Evolutionary conservation across 2,113 vertebrate genomes (phyloP), one percentile per base, ranked within the genome.

Genomic region (Circaetus cinerascens): DNA sequence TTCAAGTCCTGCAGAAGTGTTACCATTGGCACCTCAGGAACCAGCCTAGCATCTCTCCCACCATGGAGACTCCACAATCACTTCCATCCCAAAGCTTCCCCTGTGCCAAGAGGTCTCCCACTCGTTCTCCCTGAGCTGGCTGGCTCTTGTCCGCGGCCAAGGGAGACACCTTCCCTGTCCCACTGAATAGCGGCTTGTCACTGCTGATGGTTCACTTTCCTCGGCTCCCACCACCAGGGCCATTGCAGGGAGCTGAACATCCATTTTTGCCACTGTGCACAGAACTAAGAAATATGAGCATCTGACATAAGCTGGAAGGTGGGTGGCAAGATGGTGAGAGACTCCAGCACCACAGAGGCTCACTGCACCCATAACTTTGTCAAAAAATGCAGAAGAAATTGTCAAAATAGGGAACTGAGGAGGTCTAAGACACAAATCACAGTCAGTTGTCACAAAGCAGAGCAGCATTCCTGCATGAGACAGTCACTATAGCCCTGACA

Each of bases 51-150:
- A n/a, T 23, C 68, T 53, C 32, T 64, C 45, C 85, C 72, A 81
- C 79, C 10, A 10, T 0, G 0, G 71, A 92, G 27, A 19, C 40
- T n/a, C 62, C 29, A 11, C 0, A 0, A 25, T 20, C 68, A 25
- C 21, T 30, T 56, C 32, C 75, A 86, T 13, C 45, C 50, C 53
- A 57, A 51, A 34, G 67, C 10, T 56, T 50, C 11, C 55, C 43
- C 16, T 0, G 1, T 4, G 6, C 26, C 3, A 1, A 71, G 15
- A 51, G 18, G 2, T 23, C 46, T 68, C 78, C 19, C 26, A 10
- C 34, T 82, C 22, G 82, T 62, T 8, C 46, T 73, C 25, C 67
- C 45, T 23, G 25, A 77, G 21, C 43, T 68, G 57, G 13, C 30
- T 72, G 72, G 11, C 9, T 69, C 45, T 43, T 25, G 36, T 15